phyloP scores from a whole-genome alignment of 2,888 invertebrate species.

The Eremobia ochroleuca region DNA sequence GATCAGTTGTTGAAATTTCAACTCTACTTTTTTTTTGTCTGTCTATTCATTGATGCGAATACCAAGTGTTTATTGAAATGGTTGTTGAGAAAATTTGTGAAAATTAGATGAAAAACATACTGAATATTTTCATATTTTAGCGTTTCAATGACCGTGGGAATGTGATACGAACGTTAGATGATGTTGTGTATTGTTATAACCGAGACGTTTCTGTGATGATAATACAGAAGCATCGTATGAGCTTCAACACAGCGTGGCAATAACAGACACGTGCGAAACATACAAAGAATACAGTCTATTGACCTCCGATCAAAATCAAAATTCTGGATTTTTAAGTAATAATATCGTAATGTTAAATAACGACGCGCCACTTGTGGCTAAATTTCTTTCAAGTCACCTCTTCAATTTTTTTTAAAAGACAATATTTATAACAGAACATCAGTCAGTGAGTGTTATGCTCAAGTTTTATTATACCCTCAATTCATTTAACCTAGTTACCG shows the following conservation, averaged over 20 bases:
- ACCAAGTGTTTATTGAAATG: background rate
- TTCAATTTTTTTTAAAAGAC: background rate
- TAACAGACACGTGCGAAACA: conserved; percentile 45
- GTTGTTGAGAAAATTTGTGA: background rate
- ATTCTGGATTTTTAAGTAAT: background rate
- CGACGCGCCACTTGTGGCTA: background rate
- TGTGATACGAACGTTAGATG: conserved; percentile 6
- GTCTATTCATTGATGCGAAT: background rate
- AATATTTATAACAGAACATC: conserved; percentile 21
- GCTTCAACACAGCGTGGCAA: conserved; percentile 3
- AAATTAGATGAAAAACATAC: conserved; percentile 20
- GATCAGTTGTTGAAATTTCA: conserved; percentile 17
- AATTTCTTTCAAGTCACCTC: conserved; percentile 8
- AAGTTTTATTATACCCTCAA: conserved; percentile 31
- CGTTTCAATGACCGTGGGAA: conserved; percentile 50
- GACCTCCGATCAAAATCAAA: conserved; percentile 24
- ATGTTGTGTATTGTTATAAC: conserved; percentile 41
- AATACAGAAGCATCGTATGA: background rate
- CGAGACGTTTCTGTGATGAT: conserved; percentile 16
- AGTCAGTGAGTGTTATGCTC: conserved; percentile 10
- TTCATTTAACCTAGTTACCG: conserved; percentile 31
- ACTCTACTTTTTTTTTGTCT: background rate
- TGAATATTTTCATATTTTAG: conserved; percentile 24
- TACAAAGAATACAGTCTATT: conserved; percentile 42
- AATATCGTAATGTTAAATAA: background rate